Evolutionary conservation across 2,888 invertebrate species (phyloP), one percentile per base, ranked within the genome.

Genomic region (Drosophila falleni): DNA sequence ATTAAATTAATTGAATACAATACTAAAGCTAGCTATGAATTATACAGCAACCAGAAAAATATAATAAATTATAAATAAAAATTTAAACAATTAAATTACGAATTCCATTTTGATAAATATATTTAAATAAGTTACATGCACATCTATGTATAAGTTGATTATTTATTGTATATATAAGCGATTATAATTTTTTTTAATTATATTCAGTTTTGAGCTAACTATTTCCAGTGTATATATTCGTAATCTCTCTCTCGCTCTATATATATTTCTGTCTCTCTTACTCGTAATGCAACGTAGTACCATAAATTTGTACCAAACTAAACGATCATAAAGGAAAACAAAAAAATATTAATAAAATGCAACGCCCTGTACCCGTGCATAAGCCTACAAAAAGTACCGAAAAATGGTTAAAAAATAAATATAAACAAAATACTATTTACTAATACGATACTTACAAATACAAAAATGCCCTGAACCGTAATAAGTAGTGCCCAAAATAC

Each of bases 301-400:
- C 84, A 84, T 84, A 87, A 84, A 87, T 87, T 87, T 84, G 84
- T 84, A 84, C 84, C 83, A 87, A 84, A 84, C 59, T 62, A 70
- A 73, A 75, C 46, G 26, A 73, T 63, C 47, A 61, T 50, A 49
- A 63, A 47, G 53, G 31, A 13, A 44, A 66, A 58, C 39, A 69
- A 59, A 56, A 41, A 51, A 73, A 71, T 60, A 15, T 56, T 61
- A 63, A 67, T 50, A 72, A 42, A 71, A 85, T 87, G 87, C 87
- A 84, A 84, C 84, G 84, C 87, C 87, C 87, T 87, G 87, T 84
- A 84, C 84, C 87, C 84, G 87, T 84, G 85, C 87, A 87, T 87
- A 80, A 55, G 87, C 84, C 87, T 87, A 85, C 70, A 82, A 80
- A 83, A 37, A 64, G 3, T 15, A 56, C 68, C 37, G 49, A 74